Conservation (phyloP, 2,113 vertebrate genomes). For the Rhinopomastus cyanomelas region DNA sequence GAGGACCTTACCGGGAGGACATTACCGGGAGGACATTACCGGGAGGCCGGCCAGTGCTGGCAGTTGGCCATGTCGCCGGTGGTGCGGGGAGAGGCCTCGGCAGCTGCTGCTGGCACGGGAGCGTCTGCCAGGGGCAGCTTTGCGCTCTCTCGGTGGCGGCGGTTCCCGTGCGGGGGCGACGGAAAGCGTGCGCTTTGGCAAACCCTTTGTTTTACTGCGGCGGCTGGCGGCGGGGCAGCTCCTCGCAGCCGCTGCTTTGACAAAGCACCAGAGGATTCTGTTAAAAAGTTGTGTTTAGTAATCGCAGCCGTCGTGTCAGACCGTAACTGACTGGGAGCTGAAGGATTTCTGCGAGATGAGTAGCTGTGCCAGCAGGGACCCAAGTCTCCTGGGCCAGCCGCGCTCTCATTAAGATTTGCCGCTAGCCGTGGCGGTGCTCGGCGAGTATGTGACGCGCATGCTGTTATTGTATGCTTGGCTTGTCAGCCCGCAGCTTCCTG, state of each 20-base stretch:
- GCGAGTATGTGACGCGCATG: conserved; percentile 90
- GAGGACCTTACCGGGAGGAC: too few relatives aligned
- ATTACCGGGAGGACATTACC: too few relatives aligned
- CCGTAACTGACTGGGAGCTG: conserved; percentile 87
- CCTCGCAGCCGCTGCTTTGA: conserved; percentile 80
- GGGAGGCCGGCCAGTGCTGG: neutral
- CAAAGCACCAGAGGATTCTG: conserved; percentile 88
- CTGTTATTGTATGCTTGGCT: conserved; percentile 91
- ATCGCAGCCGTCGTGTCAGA: conserved; percentile 88
- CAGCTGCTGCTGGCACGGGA: conserved; percentile 53
- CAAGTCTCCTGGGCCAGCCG: conserved; percentile 87
- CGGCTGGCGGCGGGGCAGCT: conserved; percentile 75
- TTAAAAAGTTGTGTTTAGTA: conserved; percentile 89
- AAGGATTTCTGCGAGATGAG: conserved; percentile 88
- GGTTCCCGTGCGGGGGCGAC: conserved; percentile 64
- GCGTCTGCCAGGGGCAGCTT: conserved; percentile 50
- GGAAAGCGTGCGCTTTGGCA: conserved; percentile 79
- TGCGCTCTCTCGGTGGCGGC: conserved; percentile 39
- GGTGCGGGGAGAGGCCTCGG: neutral
- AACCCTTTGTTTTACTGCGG: conserved; percentile 81
- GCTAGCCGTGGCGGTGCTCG: conserved; percentile 88
- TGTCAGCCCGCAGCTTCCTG: conserved; percentile 91
- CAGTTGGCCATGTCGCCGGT: neutral
- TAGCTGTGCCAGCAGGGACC: conserved; percentile 88
- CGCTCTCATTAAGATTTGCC: conserved; percentile 92